Percentiles rank a stretch among this genome's conserved stretches.
Evolutionary conservation across 2,113 vertebrate species (phyloP).

Genomic region (Riparia riparia): DNA sequence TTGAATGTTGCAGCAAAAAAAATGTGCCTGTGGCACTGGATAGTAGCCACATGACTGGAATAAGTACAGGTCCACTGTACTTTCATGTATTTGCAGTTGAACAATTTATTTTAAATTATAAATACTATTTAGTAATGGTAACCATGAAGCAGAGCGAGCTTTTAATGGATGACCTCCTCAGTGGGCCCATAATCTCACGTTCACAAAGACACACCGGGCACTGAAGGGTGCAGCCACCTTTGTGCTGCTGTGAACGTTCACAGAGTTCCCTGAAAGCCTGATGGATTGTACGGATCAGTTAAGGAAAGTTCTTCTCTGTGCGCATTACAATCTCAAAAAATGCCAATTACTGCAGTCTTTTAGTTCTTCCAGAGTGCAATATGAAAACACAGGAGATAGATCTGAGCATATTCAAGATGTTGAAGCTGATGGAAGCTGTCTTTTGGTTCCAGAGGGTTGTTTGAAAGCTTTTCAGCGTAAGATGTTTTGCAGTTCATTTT

Average conservation of each 20-base stretch:
- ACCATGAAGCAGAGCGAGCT: rapidly evolving
- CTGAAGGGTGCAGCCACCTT: background rate
- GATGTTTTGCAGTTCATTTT: background rate
- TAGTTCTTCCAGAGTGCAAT: background rate
- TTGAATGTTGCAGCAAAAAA: background rate
- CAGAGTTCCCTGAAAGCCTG: background rate
- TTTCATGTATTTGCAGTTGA: background rate
- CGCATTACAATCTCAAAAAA: background rate
- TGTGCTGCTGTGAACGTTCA: background rate
- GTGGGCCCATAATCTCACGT: background rate
- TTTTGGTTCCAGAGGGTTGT: background rate
- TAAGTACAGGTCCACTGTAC: background rate
- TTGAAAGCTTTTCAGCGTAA: background rate
- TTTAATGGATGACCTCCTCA: rapidly evolving
- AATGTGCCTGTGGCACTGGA: background rate
- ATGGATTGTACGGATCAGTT: rapidly evolving
- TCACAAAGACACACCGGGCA: background rate
- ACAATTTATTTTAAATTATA: background rate
- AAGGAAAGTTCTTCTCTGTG: background rate
- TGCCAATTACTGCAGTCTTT: background rate
- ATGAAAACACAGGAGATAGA: background rate
- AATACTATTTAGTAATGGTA: background rate
- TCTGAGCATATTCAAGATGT: background rate
- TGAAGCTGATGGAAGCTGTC: background rate
- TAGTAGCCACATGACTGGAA: background rate